Evolutionary conservation across 2,888 invertebrate species (phyloP).

Genomic region (Acrocyrtus sp.): DNA sequence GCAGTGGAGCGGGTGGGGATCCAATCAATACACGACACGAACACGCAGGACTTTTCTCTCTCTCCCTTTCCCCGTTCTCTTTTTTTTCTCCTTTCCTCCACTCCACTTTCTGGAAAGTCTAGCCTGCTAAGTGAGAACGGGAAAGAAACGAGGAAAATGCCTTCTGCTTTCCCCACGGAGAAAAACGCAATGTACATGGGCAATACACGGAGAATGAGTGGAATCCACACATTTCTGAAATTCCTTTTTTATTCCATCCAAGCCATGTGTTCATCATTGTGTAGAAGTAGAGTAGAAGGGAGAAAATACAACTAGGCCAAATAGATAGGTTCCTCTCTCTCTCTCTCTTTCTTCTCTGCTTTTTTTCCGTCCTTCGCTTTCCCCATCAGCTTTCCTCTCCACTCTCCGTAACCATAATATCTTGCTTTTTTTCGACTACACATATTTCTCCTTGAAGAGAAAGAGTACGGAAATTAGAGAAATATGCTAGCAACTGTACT

Average conservation of each 20-base stretch:
- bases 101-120: neutral
- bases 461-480: neutral
- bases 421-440: neutral
- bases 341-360: neutral
- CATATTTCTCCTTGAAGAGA: neutral
- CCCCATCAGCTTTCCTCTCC: neutral
- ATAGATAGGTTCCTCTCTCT: slow-evolving; percentile 21
- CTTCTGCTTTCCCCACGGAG: neutral
- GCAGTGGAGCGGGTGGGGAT: slow-evolving; percentile 60
- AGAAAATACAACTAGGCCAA: slow-evolving; percentile 29
- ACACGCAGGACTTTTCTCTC: slow-evolving; percentile 55
- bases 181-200: neutral
- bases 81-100: neutral
- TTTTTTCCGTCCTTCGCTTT: neutral
- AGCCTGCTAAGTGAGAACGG: neutral
- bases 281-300: neutral
- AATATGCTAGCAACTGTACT: too few relatives aligned
- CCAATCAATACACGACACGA: slow-evolving; percentile 62
- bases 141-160: slow-evolving; percentile 6
- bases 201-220: too few relatives aligned
- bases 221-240: neutral
- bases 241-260: neutral
- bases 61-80: neutral
- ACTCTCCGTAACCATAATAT: neutral
- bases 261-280: neutral